These are phyloP conservation scores for Parazoanthus atlanticus DNA, from an alignment of 92 coral and sea anemone species.

Conservation along the genomic window DNA sequence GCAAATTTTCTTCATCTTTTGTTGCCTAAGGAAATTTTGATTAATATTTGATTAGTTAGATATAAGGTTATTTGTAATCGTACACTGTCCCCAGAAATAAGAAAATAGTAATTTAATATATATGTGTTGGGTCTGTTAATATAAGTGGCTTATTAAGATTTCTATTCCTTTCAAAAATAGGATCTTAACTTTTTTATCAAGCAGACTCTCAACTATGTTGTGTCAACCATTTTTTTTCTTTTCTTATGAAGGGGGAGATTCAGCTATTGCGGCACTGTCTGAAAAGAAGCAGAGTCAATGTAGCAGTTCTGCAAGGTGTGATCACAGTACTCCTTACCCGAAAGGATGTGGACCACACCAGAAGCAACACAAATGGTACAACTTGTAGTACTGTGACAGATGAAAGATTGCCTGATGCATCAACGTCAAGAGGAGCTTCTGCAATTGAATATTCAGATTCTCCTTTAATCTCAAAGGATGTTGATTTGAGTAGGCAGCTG, in stretches of 20 bases:
- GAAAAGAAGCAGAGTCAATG: conserved; percentile 23
- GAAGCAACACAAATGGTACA: neutral
- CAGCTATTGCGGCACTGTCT: conserved; percentile 22
- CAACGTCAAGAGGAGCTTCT: neutral
- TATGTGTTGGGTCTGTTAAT: no score
- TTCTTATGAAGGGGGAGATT: neutral
- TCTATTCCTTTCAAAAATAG: no score
- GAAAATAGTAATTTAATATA: no score
- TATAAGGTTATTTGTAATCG: no score
- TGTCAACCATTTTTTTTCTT: neutral
- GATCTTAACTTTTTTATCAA: no score
- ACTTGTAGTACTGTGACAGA: neutral
- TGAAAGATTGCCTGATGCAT: neutral
- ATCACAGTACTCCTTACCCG: neutral
- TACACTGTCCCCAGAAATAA: no score
- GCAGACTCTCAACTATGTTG: neutral
- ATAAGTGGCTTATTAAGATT: no score
- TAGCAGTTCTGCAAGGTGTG: conserved; percentile 21
- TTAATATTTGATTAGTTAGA: no score
- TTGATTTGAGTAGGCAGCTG: neutral
- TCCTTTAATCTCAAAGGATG: neutral
- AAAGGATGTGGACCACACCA: neutral
- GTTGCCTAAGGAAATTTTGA: no score
- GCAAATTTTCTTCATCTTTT: no score
- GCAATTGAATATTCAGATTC: neutral